A percentile compares a stretch with the other conserved stretches of the same genome.
Conservation (phyloP, 2,113 vertebrate genomes). For the Piaya cayana region DNA sequence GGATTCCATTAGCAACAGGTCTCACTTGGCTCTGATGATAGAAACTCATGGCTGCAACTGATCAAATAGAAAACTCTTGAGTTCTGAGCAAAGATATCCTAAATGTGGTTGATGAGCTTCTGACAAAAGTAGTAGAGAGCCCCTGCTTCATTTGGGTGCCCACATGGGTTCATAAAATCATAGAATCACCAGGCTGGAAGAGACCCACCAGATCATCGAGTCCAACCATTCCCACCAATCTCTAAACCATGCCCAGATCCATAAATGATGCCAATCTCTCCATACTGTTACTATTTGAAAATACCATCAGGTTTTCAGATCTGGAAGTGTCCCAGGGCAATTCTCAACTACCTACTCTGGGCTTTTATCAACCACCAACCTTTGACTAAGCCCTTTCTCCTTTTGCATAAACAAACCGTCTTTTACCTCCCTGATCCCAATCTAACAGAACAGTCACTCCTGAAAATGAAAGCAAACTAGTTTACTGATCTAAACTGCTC, state of each 20-base stretch:
- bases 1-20: neutral
- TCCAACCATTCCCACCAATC: too few relatives aligned
- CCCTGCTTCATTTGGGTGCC: neutral
- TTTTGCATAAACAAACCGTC: neutral
- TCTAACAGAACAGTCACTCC: neutral
- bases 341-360: accelerated
- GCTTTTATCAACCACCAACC: neutral
- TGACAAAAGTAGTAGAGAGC: neutral
- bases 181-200: too few relatives aligned
- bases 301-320: neutral
- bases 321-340: neutral
- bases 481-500: constrained; percentile 4
- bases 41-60: neutral
- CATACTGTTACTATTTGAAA: neutral
- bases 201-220: too few relatives aligned
- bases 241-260: too few relatives aligned
- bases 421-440: neutral
- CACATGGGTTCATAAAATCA: neutral
- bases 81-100: neutral
- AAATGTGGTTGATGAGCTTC: neutral
- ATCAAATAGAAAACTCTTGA: neutral
- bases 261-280: neutral
- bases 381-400: neutral
- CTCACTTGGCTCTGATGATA: neutral
- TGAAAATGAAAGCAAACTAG: neutral